Percentiles rank a stretch among this genome's conserved stretches.
Conservation (phyloP, 2,113 vertebrate species). For the Forbesichthys agassizii region DNA sequence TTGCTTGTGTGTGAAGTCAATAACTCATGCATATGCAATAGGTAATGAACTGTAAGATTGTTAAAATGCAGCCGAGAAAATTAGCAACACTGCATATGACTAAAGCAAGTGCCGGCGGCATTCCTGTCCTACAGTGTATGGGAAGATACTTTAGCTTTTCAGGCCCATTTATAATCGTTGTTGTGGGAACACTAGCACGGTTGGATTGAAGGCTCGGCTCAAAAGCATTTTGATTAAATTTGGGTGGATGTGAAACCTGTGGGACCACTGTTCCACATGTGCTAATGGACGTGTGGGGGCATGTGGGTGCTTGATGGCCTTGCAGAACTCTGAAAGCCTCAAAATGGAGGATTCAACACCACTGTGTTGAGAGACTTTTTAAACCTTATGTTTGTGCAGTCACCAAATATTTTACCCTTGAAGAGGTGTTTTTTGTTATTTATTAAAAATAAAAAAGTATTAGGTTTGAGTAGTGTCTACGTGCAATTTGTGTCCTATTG, state of each 20-base stretch:
- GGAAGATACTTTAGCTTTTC: background rate
- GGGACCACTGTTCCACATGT: background rate
- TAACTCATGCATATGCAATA: slow-evolving; percentile 29
- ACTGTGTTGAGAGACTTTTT: too few relatives aligned
- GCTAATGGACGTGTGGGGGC: background rate
- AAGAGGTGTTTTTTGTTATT: too few relatives aligned
- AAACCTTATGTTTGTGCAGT: too few relatives aligned
- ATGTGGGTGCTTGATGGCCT: background rate
- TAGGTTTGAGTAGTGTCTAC: too few relatives aligned
- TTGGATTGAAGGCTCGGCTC: slow-evolving; percentile 12
- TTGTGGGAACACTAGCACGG: background rate
- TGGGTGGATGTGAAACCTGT: background rate
- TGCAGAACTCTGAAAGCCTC: slow-evolving; percentile 15
- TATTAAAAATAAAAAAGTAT: too few relatives aligned
- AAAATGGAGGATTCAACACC: slow-evolving; percentile 21
- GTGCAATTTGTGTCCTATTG: too few relatives aligned
- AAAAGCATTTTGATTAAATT: background rate
- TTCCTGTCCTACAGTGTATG: background rate
- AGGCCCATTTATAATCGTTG: background rate
- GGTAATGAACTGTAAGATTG: slow-evolving; percentile 41
- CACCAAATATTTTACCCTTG: too few relatives aligned
- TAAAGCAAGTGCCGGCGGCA: slow-evolving; percentile 13
- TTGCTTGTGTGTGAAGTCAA: slow-evolving; percentile 39
- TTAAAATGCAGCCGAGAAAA: slow-evolving; percentile 31
- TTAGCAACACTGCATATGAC: slow-evolving; percentile 32